phyloP scores from a whole-genome alignment of 2,888 invertebrate genomes.

The Luperina testacea region DNA sequence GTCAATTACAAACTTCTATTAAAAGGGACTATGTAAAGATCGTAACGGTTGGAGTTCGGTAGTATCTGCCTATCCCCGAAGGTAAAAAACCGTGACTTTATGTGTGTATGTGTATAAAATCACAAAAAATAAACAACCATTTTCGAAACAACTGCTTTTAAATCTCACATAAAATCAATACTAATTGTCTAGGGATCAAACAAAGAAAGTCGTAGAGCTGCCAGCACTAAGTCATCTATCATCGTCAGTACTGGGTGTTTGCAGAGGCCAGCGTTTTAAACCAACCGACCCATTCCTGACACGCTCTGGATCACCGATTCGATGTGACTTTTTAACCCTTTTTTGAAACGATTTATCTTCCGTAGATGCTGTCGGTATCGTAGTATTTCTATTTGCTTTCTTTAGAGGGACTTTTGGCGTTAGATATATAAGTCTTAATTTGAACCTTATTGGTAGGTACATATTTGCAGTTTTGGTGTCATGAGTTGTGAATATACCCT shows the following conservation, averaged over 20 bases:
- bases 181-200: slow-evolving; percentile 33
- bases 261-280: slow-evolving; percentile 54
- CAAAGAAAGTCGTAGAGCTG: slow-evolving; percentile 44
- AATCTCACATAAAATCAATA: slow-evolving; percentile 29
- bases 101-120: not conserved
- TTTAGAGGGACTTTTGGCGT: not conserved
- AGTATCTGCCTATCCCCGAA: not conserved
- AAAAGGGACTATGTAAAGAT: not conserved
- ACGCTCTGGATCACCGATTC: slow-evolving; percentile 33
- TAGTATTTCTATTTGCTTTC: slow-evolving; percentile 46
- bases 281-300: slow-evolving; percentile 33
- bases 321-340: slow-evolving; percentile 59
- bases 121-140: not conserved
- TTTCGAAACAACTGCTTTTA: not conserved
- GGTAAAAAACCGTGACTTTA: not conserved
- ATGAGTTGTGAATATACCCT: not conserved
- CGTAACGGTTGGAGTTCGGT: no score
- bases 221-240: slow-evolving; percentile 44
- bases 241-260: slow-evolving; percentile 62
- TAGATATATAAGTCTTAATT: not conserved
- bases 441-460: not conserved
- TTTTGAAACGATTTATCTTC: slow-evolving; percentile 66
- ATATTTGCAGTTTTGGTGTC: not conserved
- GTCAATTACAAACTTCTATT: not conserved
- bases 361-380: slow-evolving; percentile 39